A percentile compares a stretch with the other conserved stretches of the same genome.
Evolutionary conservation across 1,140 invertebrate genomes (phyloP).

Genomic region (Pemphigus obesinymphae): DNA sequence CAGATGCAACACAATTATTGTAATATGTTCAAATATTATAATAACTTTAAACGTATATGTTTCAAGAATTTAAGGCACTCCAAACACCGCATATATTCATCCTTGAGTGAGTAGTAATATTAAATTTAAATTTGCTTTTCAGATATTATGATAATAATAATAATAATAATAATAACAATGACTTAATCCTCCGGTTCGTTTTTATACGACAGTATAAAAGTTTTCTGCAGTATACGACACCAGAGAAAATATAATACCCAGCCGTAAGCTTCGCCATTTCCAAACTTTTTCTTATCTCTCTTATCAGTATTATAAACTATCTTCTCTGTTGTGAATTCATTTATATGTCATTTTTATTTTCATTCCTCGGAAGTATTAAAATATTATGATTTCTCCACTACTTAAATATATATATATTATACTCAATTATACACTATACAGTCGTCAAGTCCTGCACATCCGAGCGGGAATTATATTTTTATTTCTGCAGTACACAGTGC

Average conservation of each 20-base stretch:
- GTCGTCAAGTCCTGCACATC: too few species aligned
- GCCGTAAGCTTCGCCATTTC: background rate
- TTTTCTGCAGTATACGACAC: background rate
- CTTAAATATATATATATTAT: too few species aligned
- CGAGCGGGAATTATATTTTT: too few species aligned
- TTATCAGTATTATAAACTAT: background rate
- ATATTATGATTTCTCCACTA: background rate
- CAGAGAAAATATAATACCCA: background rate
- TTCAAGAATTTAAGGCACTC: too few species aligned
- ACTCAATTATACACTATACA: too few species aligned
- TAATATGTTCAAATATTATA: too few species aligned
- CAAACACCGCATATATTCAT: too few species aligned
- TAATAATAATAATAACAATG: background rate
- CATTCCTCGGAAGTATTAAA: too few species aligned
- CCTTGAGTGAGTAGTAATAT: background rate
- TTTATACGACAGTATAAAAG: background rate
- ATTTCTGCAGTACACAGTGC: too few species aligned
- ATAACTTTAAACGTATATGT: too few species aligned
- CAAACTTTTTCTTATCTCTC: constrained; percentile 14
- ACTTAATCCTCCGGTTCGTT: background rate
- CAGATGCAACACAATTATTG: too few species aligned
- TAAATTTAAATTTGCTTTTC: background rate
- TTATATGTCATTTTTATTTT: background rate
- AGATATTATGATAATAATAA: background rate
- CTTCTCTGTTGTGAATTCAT: background rate